phyloP scores from a whole-genome alignment of 1,140 invertebrate species.

The Sinonovacula constricta region DNA sequence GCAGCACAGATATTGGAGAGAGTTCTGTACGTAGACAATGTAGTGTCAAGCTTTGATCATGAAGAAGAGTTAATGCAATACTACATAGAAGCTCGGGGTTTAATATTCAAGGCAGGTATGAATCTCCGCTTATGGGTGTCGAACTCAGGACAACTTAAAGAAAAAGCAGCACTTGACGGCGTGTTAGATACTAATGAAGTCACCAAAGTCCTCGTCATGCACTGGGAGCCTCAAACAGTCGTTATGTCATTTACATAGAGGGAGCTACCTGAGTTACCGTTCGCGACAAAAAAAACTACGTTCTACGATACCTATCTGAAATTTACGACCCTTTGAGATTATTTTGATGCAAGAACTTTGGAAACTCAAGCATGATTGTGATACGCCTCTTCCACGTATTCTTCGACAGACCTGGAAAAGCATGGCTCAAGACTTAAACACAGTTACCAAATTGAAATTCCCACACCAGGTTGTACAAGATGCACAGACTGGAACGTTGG shows the following conservation, averaged over 20 bases:
- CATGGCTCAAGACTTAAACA: neutral
- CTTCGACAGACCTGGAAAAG: neutral
- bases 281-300: constrained; percentile 45
- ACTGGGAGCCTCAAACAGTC: neutral
- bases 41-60: constrained; percentile 17
- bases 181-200: constrained; percentile 27
- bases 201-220: constrained; percentile 8
- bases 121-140: constrained; percentile 40
- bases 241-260: neutral
- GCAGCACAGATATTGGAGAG: neutral
- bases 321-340: constrained; percentile 51
- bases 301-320: constrained; percentile 29
- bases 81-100: constrained; percentile 9
- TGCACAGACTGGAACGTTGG: neutral
- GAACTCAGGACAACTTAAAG: constrained; percentile 20
- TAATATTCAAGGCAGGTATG: constrained; percentile 35
- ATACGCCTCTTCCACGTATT: constrained; percentile 13
- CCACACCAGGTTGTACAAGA: too few relatives aligned
- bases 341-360: constrained; percentile 49
- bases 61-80: constrained; percentile 8
- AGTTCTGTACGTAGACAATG: constrained; percentile 45
- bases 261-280: neutral
- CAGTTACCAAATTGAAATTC: neutral
- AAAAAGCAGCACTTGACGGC: neutral
- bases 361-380: constrained; percentile 43